Evolutionary conservation across 1,140 invertebrate species (phyloP).

Genomic region (Oscheius sp.): DNA sequence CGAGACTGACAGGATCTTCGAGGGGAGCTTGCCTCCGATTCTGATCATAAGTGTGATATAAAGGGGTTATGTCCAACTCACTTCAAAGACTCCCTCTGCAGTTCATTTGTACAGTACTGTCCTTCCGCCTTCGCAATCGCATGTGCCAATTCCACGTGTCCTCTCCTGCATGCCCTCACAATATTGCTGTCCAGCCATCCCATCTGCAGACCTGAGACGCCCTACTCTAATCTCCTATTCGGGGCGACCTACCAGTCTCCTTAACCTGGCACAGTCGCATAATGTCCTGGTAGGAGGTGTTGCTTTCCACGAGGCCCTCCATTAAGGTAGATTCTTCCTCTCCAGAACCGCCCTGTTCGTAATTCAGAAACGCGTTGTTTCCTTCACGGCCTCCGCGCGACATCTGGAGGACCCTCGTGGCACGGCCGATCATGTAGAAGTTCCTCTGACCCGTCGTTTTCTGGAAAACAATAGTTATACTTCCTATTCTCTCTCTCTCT

Average conservation of each 20-base stretch:
- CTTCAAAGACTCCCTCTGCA: slow-evolving; percentile 17
- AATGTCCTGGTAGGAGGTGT: slow-evolving; percentile 5
- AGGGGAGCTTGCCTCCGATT: slow-evolving; percentile 56
- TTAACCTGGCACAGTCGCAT: slow-evolving; percentile 1
- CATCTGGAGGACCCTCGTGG: slow-evolving; percentile 59
- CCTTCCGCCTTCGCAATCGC: slow-evolving; percentile 53
- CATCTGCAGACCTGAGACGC: slow-evolving; percentile 20
- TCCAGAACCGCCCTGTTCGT: slow-evolving; percentile 28
- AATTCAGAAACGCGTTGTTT: slow-evolving; percentile 64
- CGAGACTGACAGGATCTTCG: slow-evolving; percentile 60
- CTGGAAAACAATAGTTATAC: slow-evolving; percentile 41
- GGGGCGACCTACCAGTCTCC: not conserved
- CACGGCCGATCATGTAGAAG: slow-evolving; percentile 60
- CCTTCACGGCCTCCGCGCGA: slow-evolving; percentile 64
- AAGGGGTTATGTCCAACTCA: not conserved
- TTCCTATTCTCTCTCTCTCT: too few relatives aligned
- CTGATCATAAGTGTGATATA: not conserved
- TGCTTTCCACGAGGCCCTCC: not conserved
- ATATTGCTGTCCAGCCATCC: slow-evolving; percentile 36
- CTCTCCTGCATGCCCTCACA: slow-evolving; percentile 59
- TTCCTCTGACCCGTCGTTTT: slow-evolving; percentile 58
- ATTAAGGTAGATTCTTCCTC: not conserved
- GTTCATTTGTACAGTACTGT: slow-evolving; percentile 14
- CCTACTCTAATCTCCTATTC: not conserved
- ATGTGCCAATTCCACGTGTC: slow-evolving; percentile 63